Base-by-base conservation (phyloP, 2,113 vertebrate genomes). In the Thamnaconus septentrionalis region DNA sequence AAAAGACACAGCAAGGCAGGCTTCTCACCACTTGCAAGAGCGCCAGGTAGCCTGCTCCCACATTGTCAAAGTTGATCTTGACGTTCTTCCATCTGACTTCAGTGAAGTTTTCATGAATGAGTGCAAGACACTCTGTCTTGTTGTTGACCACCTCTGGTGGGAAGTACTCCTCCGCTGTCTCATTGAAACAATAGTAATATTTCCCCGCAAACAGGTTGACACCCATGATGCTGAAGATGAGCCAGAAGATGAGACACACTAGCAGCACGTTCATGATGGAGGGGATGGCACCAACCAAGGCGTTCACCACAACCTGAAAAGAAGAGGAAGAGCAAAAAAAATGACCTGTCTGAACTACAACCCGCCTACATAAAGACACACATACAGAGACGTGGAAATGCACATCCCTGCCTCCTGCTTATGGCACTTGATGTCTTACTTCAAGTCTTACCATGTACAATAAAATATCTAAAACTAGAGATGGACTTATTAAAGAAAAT, bases 221-320 rank as follows among this genome's bases (percentile, higher is more conserved):
- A 46, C 97, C 97, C 97, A 99, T 98, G 90, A 99, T 99, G 88
- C 97, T 99, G 92, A 99, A 98, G 95, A 99, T 98, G 87, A 99
- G 96, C 97, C 97, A 99, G 94, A 99, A 99, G 92, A 99, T 99
- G 91, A 99, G 94, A 92, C 97, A 99, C 91, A 99, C 97, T 92
- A 99, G 94, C 90, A 99, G 93, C 82, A 99, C 97, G 85, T 98
- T 99, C 96, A 98, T 98, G 92, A 98, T 99, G 92, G 97, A 99
- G 88, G 97, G 97, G 84, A 99, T 99, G 71, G 97, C 97, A 41
- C 97, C 97, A 90, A 99, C 97, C 94, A 99, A 90, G 90, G 97
- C 97, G 43, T 99, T 98, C 89, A 99, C 97, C 87, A 99, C 97
- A 85, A 99, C 97, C 97, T 99, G 71, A 52, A 51, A 71, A 64